These are phyloP conservation scores for Protobothrops mucrosquamatus DNA, from an alignment of 2,113 vertebrate genomes.

Conservation along the genomic window DNA sequence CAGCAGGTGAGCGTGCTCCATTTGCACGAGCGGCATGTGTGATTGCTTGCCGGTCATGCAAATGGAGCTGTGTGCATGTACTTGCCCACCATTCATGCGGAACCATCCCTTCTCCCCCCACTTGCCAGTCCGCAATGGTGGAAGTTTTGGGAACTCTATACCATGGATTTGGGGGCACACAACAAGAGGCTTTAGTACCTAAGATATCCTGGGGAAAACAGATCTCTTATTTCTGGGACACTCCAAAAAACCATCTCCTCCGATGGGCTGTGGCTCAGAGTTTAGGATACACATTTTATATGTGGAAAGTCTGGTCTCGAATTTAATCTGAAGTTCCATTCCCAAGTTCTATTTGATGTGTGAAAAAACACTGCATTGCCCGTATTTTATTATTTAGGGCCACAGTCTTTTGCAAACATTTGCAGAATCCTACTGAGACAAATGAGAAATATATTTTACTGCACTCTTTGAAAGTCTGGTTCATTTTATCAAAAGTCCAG, in stretches of 20 bases:
- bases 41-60: not conserved
- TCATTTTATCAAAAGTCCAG: not conserved
- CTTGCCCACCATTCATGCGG: no score
- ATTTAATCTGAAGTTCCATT: not conserved
- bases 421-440: not conserved
- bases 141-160: not conserved
- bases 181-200: not conserved
- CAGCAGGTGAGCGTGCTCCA: not conserved
- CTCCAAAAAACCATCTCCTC: not conserved
- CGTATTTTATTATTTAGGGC: not conserved
- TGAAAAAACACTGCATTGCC: not conserved
- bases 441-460: not conserved
- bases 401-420: not conserved
- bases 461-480: no score
- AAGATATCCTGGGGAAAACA: not conserved
- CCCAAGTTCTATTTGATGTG: not conserved
- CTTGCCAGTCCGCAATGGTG: no score
- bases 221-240: not conserved
- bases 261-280: not conserved
- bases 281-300: not conserved
- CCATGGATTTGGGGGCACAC: not conserved
- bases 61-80: not conserved
- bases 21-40: not conserved
- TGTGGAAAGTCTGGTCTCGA: not conserved
- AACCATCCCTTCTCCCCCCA: no score